Conservation (phyloP, 2,113 vertebrate species). For the Peromyscus leucopus region DNA sequence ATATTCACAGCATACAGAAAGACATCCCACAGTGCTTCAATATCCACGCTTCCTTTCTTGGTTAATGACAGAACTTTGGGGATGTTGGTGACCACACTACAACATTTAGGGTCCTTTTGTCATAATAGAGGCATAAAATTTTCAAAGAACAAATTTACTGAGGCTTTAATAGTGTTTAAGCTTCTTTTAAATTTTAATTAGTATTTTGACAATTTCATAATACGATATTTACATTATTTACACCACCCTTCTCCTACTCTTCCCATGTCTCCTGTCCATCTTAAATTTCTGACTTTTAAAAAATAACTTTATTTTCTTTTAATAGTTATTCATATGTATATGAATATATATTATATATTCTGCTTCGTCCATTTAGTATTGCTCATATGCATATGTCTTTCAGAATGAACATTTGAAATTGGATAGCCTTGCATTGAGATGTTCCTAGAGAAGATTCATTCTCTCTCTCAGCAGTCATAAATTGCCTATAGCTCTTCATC, state of each 20-base stretch:
- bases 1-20: too few relatives aligned
- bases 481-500: neutral
- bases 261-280: neutral
- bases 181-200: neutral
- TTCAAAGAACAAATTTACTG: neutral
- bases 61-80: neutral
- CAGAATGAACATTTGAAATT: neutral
- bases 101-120: neutral
- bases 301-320: too few relatives aligned
- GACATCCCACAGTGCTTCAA: too few relatives aligned
- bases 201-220: neutral
- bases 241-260: neutral
- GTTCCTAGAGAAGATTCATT: neutral
- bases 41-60: neutral
- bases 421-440: neutral
- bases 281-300: neutral
- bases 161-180: neutral
- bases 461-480: neutral
- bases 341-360: neutral
- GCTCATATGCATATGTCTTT: neutral
- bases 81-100: neutral
- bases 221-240: neutral
- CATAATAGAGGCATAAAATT: neutral
- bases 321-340: too few relatives aligned
- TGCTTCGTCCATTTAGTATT: neutral